Evolutionary conservation across 2,888 invertebrate genomes (phyloP).

Genomic region (Branchellion lobata): DNA sequence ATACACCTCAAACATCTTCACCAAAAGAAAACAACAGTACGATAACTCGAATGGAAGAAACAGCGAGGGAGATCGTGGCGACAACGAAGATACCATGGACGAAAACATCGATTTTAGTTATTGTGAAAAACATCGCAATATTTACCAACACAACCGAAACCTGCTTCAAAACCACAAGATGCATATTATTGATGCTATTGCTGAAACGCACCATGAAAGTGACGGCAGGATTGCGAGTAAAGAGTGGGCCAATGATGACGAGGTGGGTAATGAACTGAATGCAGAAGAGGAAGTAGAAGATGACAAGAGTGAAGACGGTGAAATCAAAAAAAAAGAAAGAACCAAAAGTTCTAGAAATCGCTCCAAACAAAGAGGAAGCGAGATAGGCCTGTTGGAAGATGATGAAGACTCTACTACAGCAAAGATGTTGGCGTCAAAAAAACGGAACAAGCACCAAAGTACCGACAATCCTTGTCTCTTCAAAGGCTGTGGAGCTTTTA

Average conservation of each 20-base stretch:
- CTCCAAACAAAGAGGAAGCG: slow-evolving; percentile 36
- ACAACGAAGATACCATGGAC: no score
- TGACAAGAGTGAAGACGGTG: not conserved
- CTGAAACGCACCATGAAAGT: not conserved
- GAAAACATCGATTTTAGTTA: not conserved
- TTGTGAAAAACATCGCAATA: not conserved
- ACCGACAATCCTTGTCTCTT: slow-evolving; percentile 23
- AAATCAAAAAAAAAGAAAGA: not conserved
- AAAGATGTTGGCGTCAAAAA: slow-evolving; percentile 1
- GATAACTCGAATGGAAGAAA: not conserved
- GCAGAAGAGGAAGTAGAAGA: not conserved
- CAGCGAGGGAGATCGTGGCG: not conserved
- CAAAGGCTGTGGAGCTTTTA: slow-evolving; percentile 30
- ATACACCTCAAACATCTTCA: slow-evolving; percentile 16
- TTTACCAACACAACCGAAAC: not conserved
- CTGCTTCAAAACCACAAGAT: not conserved
- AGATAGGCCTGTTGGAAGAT: slow-evolving; percentile 31
- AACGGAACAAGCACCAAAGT: not conserved
- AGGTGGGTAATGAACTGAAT: not conserved
- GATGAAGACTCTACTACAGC: not conserved
- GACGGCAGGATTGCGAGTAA: not conserved
- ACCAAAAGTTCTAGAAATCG: not conserved
- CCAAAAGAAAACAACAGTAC: not conserved
- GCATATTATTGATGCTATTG: slow-evolving; percentile 11
- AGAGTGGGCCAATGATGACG: not conserved